These are phyloP conservation scores for Gasterosteus nipponicus DNA, from an alignment of 2,113 vertebrate species.

Conservation along the genomic window DNA sequence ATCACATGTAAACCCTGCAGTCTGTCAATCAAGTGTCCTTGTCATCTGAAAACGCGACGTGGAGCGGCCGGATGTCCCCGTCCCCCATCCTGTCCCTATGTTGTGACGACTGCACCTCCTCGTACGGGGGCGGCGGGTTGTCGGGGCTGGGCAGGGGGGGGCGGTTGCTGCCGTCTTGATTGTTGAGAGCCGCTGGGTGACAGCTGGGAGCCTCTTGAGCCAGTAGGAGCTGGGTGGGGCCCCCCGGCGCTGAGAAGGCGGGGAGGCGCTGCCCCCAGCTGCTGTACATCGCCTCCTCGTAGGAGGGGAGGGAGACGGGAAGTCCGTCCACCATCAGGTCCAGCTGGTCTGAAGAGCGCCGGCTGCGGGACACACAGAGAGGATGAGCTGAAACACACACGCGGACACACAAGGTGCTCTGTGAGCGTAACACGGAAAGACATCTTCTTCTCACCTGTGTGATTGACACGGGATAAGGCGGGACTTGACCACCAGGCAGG, in stretches of 20 bases:
- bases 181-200: slow-evolving; percentile 32
- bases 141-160: slow-evolving; percentile 48
- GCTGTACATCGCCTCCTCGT: slow-evolving; percentile 82
- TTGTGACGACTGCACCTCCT: slow-evolving; percentile 61
- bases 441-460: slow-evolving; percentile 59
- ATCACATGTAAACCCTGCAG: background rate
- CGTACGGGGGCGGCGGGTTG: slow-evolving; percentile 75
- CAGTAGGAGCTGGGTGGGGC: slow-evolving; percentile 78
- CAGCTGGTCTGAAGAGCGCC: slow-evolving; percentile 81
- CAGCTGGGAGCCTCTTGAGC: slow-evolving; percentile 59
- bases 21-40: slow-evolving; percentile 70
- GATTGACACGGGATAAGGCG: slow-evolving; percentile 76
- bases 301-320: slow-evolving; percentile 77
- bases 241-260: slow-evolving; percentile 41
- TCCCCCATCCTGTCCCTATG: slow-evolving; percentile 36
- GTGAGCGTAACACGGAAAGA: background rate
- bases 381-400: background rate
- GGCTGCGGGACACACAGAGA: slow-evolving; percentile 44
- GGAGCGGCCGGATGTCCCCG: slow-evolving; percentile 47
- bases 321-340: slow-evolving; percentile 78
- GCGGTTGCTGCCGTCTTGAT: slow-evolving; percentile 37
- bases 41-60: slow-evolving; percentile 58
- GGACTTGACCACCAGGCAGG: slow-evolving; percentile 82
- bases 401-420: background rate
- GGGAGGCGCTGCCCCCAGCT: slow-evolving; percentile 79